These are phyloP conservation scores for Agonopterix subpropinquella DNA, from an alignment of 2,888 invertebrate genomes.

Conservation along the genomic window DNA sequence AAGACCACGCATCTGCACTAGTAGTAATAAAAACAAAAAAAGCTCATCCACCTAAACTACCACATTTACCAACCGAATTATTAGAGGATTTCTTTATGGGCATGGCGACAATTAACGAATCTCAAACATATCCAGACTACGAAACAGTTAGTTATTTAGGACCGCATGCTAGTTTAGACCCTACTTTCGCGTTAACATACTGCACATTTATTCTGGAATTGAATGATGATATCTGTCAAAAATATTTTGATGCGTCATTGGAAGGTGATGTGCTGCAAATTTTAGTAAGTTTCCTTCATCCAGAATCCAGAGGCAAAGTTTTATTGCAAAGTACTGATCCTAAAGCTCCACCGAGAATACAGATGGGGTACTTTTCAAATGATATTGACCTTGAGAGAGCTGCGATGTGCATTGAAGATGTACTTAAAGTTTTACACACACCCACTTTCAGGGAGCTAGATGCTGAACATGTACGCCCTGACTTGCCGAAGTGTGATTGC, in stretches of 20 bases:
- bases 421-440: background rate
- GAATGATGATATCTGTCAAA: background rate
- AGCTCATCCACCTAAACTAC: background rate
- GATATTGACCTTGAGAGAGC: background rate
- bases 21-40: background rate
- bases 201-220: background rate
- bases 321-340: conserved; percentile 15
- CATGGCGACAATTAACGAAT: conserved; percentile 11
- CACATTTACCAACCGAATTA: background rate
- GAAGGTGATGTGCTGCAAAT: background rate
- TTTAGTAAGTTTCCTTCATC: conserved; percentile 47
- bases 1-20: conserved; percentile 22
- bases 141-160: background rate
- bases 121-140: conserved; percentile 6
- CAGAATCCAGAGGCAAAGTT: conserved; percentile 41
- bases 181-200: background rate
- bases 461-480: background rate
- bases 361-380: conserved; percentile 5
- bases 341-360: conserved; percentile 12
- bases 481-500: background rate
- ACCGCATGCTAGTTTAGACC: background rate
- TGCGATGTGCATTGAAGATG: background rate
- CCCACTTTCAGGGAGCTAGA: background rate
- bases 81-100: conserved; percentile 8
- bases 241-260: background rate